Conservation (phyloP, 1,140 invertebrate genomes). For the Apis florea region DNA sequence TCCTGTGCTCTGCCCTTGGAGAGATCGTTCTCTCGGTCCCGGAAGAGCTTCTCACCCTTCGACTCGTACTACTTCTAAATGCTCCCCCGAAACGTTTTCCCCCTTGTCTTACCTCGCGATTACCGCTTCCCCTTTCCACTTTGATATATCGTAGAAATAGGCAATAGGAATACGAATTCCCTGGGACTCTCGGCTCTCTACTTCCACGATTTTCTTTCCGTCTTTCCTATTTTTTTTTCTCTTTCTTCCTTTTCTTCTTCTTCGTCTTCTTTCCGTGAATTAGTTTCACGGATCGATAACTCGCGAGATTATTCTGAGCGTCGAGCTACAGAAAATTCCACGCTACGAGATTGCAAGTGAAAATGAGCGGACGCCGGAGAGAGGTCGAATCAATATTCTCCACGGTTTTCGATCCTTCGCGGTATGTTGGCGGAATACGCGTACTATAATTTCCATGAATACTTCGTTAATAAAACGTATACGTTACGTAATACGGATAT, state of each 20-base stretch:
- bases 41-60: constrained; percentile 46
- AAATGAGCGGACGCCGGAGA: constrained; percentile 4
- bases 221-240: not conserved
- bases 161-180: constrained; percentile 50
- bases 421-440: not conserved
- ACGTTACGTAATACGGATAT: too few species aligned
- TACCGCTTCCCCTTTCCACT: constrained; percentile 16
- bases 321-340: constrained; percentile 11
- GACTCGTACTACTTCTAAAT: constrained; percentile 47
- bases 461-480: too few species aligned
- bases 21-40: constrained; percentile 25
- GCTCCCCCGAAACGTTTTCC: constrained; percentile 40
- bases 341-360: not conserved
- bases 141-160: constrained; percentile 49
- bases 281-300: constrained; percentile 44
- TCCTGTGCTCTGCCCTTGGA: constrained; percentile 13
- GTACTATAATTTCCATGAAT: too few species aligned
- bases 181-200: not conserved
- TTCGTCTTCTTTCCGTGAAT: constrained; percentile 1
- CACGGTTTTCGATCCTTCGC: not conserved
- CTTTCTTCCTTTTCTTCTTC: not conserved
- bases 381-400: constrained; percentile 14
- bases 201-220: not conserved
- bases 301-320: constrained; percentile 17
- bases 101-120: constrained; percentile 50